Evolutionary conservation across 2,888 invertebrate genomes (phyloP).

Genomic region (Oscheius sp.): DNA sequence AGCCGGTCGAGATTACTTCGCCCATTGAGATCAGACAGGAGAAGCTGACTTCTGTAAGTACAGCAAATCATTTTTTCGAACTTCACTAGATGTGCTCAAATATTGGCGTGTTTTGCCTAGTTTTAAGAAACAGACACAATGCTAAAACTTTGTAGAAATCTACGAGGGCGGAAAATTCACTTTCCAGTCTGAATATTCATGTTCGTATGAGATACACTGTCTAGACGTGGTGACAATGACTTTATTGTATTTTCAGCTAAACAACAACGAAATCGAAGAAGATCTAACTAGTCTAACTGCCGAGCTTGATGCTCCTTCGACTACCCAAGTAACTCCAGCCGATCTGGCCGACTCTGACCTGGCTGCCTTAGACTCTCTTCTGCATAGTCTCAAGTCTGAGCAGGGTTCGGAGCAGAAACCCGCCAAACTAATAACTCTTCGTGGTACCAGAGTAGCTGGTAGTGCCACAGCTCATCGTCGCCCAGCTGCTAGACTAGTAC

Average conservation of each 20-base stretch:
- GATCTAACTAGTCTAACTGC: background rate
- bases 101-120: too few relatives aligned
- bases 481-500: background rate
- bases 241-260: slow-evolving; percentile 1
- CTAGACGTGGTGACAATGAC: background rate
- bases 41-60: background rate
- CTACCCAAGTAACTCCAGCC: slow-evolving; percentile 12
- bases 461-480: slow-evolving; percentile 12
- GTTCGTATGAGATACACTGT: too few relatives aligned
- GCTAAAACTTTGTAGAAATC: too few relatives aligned
- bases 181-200: too few relatives aligned
- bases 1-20: background rate
- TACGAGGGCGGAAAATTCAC: too few relatives aligned
- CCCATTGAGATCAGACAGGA: background rate
- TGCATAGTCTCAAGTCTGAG: slow-evolving; percentile 7
- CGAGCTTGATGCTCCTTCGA: background rate
- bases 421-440: background rate
- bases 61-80: too few relatives aligned
- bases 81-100: background rate
- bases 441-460: slow-evolving; percentile 22
- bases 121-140: too few relatives aligned
- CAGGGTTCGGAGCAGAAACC: background rate
- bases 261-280: slow-evolving; percentile 9
- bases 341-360: slow-evolving; percentile 7
- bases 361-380: slow-evolving; percentile 21